Evolutionary conservation across 2,888 invertebrate species (phyloP).

Genomic region (Acanthosepion esculentum): DNA sequence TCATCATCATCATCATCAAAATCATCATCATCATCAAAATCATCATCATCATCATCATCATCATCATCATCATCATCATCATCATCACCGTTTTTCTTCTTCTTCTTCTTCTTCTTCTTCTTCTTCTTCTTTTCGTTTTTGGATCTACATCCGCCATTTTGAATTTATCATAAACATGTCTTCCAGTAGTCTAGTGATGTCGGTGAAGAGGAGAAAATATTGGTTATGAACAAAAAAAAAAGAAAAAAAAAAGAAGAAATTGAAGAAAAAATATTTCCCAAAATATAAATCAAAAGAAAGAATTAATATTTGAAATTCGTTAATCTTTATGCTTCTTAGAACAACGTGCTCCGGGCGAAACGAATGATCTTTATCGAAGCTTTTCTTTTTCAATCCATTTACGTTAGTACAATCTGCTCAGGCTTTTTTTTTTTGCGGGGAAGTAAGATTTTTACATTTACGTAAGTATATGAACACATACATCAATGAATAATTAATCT

Average conservation of each 20-base stretch:
- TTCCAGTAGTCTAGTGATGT: not conserved
- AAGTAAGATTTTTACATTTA: not conserved
- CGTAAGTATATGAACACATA: not conserved
- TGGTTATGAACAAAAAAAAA: not conserved
- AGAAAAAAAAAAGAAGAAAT: not conserved
- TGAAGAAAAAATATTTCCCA: not conserved
- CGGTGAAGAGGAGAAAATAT: not conserved
- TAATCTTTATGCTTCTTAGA: conserved; percentile 22
- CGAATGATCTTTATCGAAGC: not conserved
- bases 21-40: too few relatives aligned
- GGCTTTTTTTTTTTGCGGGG: not conserved
- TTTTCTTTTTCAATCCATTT: conserved; percentile 5
- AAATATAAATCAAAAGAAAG: not conserved
- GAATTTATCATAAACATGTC: not conserved
- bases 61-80: too few relatives aligned
- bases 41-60: too few relatives aligned
- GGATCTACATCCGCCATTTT: not conserved
- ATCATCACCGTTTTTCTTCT: too few relatives aligned
- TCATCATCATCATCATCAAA: too few relatives aligned
- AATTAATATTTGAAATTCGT: conserved; percentile 18
- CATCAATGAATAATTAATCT: not conserved
- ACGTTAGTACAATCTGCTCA: not conserved
- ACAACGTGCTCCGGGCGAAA: not conserved
- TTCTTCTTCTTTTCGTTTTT: too few relatives aligned
- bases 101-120: too few relatives aligned